Percentiles rank a stretch among this genome's conserved stretches.
Conservation (phyloP, 2,797 vertebrate genomes). For the Mormyrus hasselquistii region DNA sequence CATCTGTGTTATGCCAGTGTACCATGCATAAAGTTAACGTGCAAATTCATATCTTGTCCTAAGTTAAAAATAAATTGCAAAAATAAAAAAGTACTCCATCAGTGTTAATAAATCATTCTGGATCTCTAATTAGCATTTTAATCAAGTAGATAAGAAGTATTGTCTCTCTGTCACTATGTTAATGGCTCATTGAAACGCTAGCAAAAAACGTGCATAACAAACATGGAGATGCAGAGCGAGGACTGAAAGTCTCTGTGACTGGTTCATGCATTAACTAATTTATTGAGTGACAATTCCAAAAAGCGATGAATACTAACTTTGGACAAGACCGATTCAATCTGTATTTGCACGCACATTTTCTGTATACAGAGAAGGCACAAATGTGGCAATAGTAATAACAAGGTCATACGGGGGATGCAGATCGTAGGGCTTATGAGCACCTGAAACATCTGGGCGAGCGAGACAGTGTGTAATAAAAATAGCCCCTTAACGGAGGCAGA, state of each 20-base stretch:
- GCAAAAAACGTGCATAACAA: neutral
- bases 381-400: neutral
- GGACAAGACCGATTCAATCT: neutral
- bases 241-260: neutral
- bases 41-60: neutral
- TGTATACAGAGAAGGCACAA: neutral
- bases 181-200: neutral
- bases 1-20: neutral
- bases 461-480: neutral
- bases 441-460: neutral
- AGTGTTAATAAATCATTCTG: neutral
- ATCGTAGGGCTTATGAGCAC: neutral
- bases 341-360: neutral
- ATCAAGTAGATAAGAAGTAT: neutral
- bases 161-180: neutral
- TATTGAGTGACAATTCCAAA: neutral
- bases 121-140: neutral
- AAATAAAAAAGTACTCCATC: neutral
- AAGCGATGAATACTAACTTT: neutral
- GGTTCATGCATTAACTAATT: neutral
- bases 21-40: neutral
- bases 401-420: neutral
- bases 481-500: neutral
- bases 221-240: neutral
- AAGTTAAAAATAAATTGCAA: neutral